Percentiles rank a stretch among this genome's conserved stretches.
These are phyloP conservation scores for Alloscopus bannaensis DNA, from an alignment of 2,888 invertebrate species.

Conservation along the genomic window DNA sequence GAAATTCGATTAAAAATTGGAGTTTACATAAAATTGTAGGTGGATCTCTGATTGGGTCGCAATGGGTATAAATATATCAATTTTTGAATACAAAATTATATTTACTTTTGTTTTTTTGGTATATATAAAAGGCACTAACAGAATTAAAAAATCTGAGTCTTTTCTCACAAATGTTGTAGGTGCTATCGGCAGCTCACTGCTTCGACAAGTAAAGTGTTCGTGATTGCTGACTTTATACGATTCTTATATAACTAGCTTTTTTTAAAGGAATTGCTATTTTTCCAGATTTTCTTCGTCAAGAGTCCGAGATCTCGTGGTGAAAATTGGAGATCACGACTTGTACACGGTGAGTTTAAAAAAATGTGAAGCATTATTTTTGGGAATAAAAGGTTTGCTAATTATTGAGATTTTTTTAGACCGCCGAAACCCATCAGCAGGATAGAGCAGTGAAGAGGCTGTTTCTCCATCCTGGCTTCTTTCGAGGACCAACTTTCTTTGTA, in stretches of 20 bases:
- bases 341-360: neutral
- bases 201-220: constrained; percentile 39
- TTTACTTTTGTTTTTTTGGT: too few relatives aligned
- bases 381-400: neutral
- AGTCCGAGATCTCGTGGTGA: constrained; percentile 25
- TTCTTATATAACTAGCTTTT: neutral
- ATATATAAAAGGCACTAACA: too few relatives aligned
- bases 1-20: too few relatives aligned
- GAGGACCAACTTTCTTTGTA: neutral
- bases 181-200: constrained; percentile 47
- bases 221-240: neutral
- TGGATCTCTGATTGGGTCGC: constrained; percentile 49
- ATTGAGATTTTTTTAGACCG: neutral
- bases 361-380: neutral
- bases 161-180: constrained; percentile 4
- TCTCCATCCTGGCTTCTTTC: constrained; percentile 52
- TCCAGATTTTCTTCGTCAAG: constrained; percentile 15
- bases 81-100: too few relatives aligned
- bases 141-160: too few relatives aligned
- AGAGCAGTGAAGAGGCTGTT: constrained; percentile 22
- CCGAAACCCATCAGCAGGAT: constrained; percentile 38
- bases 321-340: constrained; percentile 45
- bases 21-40: too few relatives aligned
- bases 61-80: constrained; percentile 47
- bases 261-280: neutral